A percentile compares a stretch with the other conserved stretches of the same genome.
Conservation (phyloP, 2,888 invertebrate genomes). For the Laothoe populi region DNA sequence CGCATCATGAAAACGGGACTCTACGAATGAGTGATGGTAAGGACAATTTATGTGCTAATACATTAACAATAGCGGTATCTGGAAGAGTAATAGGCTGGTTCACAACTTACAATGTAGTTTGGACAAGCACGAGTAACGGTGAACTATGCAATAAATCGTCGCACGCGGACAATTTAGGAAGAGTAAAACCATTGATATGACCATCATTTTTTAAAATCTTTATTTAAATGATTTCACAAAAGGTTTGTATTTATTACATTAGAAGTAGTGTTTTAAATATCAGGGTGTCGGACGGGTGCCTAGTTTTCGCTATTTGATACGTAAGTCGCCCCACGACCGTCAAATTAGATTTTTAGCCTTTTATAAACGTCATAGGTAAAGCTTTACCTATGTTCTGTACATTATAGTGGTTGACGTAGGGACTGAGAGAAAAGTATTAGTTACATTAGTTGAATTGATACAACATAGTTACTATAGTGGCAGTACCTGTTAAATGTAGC, state of each 20-base stretch:
- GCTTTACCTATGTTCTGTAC: background rate
- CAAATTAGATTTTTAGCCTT: background rate
- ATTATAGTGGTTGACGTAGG: background rate
- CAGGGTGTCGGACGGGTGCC: no score
- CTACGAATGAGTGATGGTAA: constrained; percentile 44
- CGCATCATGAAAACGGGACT: constrained; percentile 10
- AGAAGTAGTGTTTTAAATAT: no score
- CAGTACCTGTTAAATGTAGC: no score
- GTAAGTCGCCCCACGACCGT: no score
- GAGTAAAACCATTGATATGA: constrained; percentile 33
- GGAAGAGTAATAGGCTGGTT: constrained; percentile 44
- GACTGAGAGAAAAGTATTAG: no score
- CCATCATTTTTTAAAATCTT: no score
- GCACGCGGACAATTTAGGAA: constrained; percentile 33
- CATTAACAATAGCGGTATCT: constrained; percentile 58
- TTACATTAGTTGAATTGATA: no score
- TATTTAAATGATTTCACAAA: no score
- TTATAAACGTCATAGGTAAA: background rate
- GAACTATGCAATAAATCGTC: constrained; percentile 38
- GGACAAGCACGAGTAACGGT: constrained; percentile 38
- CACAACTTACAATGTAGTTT: constrained; percentile 51
- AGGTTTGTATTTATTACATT: no score
- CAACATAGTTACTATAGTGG: no score
- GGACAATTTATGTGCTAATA: constrained; percentile 60
- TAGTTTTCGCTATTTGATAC: no score